phyloP scores from a whole-genome alignment of 2,797 vertebrate species.

The Lindbergichthys nudifrons region DNA sequence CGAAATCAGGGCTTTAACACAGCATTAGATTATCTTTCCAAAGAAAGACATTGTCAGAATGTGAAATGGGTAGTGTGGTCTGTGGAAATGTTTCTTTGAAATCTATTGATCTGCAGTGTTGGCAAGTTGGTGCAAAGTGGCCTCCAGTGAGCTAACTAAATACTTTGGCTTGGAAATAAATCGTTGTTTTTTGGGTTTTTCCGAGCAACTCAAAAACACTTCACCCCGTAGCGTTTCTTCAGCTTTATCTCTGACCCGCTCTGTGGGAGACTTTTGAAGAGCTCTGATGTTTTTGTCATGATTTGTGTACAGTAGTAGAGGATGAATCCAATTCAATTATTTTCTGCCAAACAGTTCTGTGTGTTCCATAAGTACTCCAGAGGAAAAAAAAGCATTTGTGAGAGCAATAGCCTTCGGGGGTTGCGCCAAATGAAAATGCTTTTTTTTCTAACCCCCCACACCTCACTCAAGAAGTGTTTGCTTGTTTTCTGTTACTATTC shows the following conservation, averaged over 20 bases:
- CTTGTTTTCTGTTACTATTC: conserved; percentile 81
- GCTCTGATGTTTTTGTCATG: conserved; percentile 7
- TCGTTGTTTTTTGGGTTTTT: conserved; percentile 31
- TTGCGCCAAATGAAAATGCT: conserved; percentile 88
- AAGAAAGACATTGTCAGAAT: neutral
- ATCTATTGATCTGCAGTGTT: conserved; percentile 27
- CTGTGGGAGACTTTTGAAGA: conserved; percentile 45
- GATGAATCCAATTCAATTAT: conserved; percentile 65
- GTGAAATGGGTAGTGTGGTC: neutral
- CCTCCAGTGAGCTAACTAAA: neutral
- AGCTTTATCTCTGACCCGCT: conserved; percentile 43
- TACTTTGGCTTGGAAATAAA: neutral
- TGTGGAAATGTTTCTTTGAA: conserved; percentile 8
- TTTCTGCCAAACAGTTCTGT: conserved; percentile 88
- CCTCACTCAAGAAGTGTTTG: conserved; percentile 88
- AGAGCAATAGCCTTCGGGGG: conserved; percentile 87
- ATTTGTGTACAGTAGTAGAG: conserved; percentile 50
- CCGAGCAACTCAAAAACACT: conserved; percentile 26
- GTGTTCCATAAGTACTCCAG: conserved; percentile 89
- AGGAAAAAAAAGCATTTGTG: conserved; percentile 89
- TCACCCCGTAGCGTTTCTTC: conserved; percentile 21
- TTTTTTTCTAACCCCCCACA: conserved; percentile 85
- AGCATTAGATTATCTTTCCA: neutral
- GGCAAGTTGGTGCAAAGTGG: conserved; percentile 19
- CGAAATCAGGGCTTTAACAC: neutral